These are phyloP conservation scores for Zaprionus ornatus DNA, from an alignment of 1,140 invertebrate genomes.

Conservation along the genomic window DNA sequence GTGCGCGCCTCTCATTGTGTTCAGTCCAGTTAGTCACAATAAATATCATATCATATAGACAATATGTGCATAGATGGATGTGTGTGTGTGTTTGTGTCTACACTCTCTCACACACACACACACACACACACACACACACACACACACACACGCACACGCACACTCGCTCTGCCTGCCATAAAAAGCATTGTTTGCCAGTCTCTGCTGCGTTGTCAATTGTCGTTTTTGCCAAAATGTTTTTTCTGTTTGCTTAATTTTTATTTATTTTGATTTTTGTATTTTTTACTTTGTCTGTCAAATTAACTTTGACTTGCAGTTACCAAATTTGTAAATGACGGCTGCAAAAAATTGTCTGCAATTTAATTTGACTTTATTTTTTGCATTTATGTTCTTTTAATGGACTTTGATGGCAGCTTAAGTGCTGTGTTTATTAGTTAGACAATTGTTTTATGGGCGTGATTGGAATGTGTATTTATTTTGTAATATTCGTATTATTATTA, in stretches of 20 bases:
- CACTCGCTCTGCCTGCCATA: slow-evolving; percentile 60
- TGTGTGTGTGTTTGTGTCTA: not conserved
- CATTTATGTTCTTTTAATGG: slow-evolving; percentile 25
- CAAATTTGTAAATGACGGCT: slow-evolving; percentile 66
- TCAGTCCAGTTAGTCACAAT: slow-evolving; percentile 22
- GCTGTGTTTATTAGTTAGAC: slow-evolving; percentile 7
- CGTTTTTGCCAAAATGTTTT: slow-evolving; percentile 43
- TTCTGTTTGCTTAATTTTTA: slow-evolving; percentile 20
- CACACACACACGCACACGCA: not conserved
- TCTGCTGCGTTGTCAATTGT: slow-evolving; percentile 51
- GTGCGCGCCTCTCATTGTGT: slow-evolving; percentile 44
- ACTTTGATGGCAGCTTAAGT: slow-evolving; percentile 15
- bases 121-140: slow-evolving; percentile 2
- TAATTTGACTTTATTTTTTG: slow-evolving; percentile 31
- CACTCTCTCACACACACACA: not conserved
- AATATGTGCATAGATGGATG: not conserved
- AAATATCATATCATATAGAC: slow-evolving; percentile 14
- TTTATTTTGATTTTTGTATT: slow-evolving; percentile 14
- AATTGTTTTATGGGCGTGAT: not conserved
- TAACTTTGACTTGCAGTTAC: slow-evolving; percentile 70
- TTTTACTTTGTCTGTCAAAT: slow-evolving; percentile 56
- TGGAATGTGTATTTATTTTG: not conserved
- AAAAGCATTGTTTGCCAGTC: slow-evolving; percentile 71
- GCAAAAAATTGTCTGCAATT: slow-evolving; percentile 37
- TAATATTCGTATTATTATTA: too few species aligned